These are phyloP conservation scores for Lepeophtheirus nordmannii DNA, from an alignment of 2,888 invertebrate genomes.

Conservation along the genomic window DNA sequence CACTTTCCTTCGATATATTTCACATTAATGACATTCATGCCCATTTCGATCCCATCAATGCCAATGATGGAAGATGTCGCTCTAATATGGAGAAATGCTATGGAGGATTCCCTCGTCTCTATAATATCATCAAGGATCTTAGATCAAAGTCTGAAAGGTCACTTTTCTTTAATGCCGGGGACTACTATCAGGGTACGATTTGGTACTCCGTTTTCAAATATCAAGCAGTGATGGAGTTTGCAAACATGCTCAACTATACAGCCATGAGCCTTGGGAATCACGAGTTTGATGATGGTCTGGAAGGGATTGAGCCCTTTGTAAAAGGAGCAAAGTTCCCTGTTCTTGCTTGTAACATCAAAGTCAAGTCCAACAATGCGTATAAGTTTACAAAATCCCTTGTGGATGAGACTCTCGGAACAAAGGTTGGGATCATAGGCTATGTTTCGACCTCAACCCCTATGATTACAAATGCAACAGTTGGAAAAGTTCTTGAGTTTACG, in stretches of 20 bases:
- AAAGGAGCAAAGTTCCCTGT: slow-evolving; percentile 47
- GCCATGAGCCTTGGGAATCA: slow-evolving; percentile 48
- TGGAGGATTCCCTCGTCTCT: slow-evolving; percentile 10
- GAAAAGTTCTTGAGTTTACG: slow-evolving; percentile 37
- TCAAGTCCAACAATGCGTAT: not conserved
- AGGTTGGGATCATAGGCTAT: slow-evolving; percentile 64
- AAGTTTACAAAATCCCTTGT: not conserved
- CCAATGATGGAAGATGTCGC: slow-evolving; percentile 9
- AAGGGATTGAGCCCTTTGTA: slow-evolving; percentile 54
- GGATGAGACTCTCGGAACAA: not conserved
- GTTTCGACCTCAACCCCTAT: slow-evolving; percentile 51
- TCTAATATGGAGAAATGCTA: slow-evolving; percentile 4
- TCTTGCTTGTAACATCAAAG: slow-evolving; percentile 47
- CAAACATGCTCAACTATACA: slow-evolving; percentile 17
- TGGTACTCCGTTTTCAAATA: slow-evolving; percentile 24
- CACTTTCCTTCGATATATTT: slow-evolving; percentile 13
- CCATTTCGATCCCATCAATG: slow-evolving; percentile 23
- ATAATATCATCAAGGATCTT: slow-evolving; percentile 17
- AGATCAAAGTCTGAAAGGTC: slow-evolving; percentile 4
- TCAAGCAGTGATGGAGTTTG: slow-evolving; percentile 15
- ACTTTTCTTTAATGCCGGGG: slow-evolving; percentile 20
- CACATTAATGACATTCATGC: slow-evolving; percentile 25
- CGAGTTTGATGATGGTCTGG: slow-evolving; percentile 63
- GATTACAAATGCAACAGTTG: slow-evolving; percentile 29
- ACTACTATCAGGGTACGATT: slow-evolving; percentile 24